Percentiles rank a stretch among this genome's conserved stretches.
Evolutionary conservation across 2,113 vertebrate species (phyloP).

Genomic region (Triplophysa tibetana): DNA sequence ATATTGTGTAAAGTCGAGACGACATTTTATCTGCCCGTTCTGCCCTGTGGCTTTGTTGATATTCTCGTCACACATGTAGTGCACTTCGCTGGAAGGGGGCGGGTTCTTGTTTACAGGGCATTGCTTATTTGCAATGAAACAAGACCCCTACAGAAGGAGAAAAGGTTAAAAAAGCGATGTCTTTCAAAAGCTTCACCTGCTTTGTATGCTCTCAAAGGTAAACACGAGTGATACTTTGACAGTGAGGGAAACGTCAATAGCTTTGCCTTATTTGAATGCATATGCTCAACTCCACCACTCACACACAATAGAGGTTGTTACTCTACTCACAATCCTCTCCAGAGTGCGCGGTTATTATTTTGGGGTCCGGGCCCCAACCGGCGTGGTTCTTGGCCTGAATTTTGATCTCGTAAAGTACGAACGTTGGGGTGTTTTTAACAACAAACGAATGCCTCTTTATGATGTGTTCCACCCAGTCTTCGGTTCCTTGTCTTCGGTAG

Average conservation of each 20-base stretch:
- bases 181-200: constrained; percentile 11
- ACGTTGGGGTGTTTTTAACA: constrained; percentile 85
- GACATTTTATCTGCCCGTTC: constrained; percentile 38
- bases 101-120: constrained; percentile 11
- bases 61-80: constrained; percentile 33
- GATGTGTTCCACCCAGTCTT: constrained; percentile 82
- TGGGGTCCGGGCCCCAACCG: constrained; percentile 85
- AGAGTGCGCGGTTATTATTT: constrained; percentile 80
- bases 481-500: constrained; percentile 79
- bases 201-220: constrained; percentile 24
- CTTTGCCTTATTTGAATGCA: constrained; percentile 32
- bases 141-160: constrained; percentile 9
- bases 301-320: constrained; percentile 10
- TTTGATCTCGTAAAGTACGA: constrained; percentile 90
- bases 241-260: constrained; percentile 21
- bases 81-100: neutral
- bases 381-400: constrained; percentile 86
- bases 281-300: neutral
- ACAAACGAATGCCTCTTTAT: constrained; percentile 86
- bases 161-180: neutral
- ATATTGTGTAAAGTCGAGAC: constrained; percentile 40
- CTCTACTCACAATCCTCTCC: constrained; percentile 91
- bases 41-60: constrained; percentile 37
- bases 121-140: constrained; percentile 27
- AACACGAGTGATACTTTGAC: constrained; percentile 4